A percentile compares a stretch with the other conserved stretches of the same genome.
Conservation (phyloP, 2,797 vertebrate species). For the Scolopax bukidnonensis region DNA sequence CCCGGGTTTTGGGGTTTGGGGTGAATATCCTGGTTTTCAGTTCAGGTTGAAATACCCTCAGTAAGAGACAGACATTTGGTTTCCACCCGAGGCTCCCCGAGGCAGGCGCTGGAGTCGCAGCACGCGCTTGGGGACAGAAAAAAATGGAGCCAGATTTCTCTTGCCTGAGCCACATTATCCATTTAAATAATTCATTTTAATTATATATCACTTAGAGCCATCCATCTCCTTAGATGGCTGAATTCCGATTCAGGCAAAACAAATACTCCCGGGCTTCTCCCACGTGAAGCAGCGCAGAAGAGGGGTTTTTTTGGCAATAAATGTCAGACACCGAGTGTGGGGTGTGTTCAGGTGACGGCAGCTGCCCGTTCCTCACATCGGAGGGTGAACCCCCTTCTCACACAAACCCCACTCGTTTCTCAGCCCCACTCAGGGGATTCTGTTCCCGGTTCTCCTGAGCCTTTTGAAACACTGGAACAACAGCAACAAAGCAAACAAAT, state of each 20-base stretch:
- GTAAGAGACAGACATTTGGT: rapidly evolving
- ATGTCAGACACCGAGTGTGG: rapidly evolving
- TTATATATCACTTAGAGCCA: background rate
- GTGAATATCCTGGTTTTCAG: rapidly evolving
- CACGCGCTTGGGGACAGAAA: background rate
- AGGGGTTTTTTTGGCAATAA: background rate
- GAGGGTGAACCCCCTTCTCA: background rate
- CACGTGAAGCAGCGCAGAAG: rapidly evolving
- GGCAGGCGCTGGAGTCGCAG: no score
- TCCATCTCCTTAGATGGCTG: background rate
- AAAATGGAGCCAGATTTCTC: background rate
- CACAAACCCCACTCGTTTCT: background rate
- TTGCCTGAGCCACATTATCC: no score
- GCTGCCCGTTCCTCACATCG: rapidly evolving
- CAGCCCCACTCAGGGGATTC: background rate
- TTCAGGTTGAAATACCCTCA: rapidly evolving
- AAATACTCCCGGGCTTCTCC: no score
- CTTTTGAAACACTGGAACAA: background rate
- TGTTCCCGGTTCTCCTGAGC: no score
- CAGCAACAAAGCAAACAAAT: background rate
- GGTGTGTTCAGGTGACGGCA: rapidly evolving
- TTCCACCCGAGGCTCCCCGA: rapidly evolving
- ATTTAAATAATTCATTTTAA: background rate
- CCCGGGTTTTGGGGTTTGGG: background rate
- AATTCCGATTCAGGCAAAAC: background rate